phyloP scores from a whole-genome alignment of 2,113 vertebrate genomes.

The Corythoichthys haematopterus region DNA sequence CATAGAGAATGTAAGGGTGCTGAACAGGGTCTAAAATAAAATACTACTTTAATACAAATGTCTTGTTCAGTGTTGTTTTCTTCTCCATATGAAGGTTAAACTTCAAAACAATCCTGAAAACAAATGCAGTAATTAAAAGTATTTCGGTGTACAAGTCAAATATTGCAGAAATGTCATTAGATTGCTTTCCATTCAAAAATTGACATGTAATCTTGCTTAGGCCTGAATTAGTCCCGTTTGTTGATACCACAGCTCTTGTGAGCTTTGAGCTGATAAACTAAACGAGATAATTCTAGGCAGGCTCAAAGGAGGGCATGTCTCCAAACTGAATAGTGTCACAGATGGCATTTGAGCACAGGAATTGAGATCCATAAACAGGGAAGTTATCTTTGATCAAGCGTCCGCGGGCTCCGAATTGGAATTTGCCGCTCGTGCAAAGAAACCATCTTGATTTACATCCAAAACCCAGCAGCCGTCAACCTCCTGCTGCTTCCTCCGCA shows the following conservation, averaged over 20 bases:
- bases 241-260: not conserved
- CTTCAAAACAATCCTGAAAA: too few species aligned
- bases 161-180: too few species aligned
- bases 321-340: not conserved
- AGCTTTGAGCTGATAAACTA: slow-evolving; percentile 5
- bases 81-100: too few species aligned
- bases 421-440: slow-evolving; percentile 3
- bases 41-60: not conserved
- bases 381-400: slow-evolving; percentile 42
- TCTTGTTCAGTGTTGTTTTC: not conserved
- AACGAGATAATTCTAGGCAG: not conserved
- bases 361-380: slow-evolving; percentile 29
- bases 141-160: too few species aligned
- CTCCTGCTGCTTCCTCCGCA: slow-evolving; percentile 60
- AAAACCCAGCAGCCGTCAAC: slow-evolving; percentile 44
- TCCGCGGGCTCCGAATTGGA: slow-evolving; percentile 10
- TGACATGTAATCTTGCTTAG: not conserved
- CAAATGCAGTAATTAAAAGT: too few species aligned
- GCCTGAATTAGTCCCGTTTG: not conserved
- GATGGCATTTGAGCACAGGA: slow-evolving; percentile 26
- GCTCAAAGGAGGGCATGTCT: slow-evolving; percentile 6
- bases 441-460: slow-evolving; percentile 53
- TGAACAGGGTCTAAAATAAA: slow-evolving; percentile 47
- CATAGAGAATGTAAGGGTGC: slow-evolving; percentile 14
- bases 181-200: too few species aligned